Base-by-base conservation (phyloP, 2,888 invertebrate species). In the Agonopterix subpropinquella region DNA sequence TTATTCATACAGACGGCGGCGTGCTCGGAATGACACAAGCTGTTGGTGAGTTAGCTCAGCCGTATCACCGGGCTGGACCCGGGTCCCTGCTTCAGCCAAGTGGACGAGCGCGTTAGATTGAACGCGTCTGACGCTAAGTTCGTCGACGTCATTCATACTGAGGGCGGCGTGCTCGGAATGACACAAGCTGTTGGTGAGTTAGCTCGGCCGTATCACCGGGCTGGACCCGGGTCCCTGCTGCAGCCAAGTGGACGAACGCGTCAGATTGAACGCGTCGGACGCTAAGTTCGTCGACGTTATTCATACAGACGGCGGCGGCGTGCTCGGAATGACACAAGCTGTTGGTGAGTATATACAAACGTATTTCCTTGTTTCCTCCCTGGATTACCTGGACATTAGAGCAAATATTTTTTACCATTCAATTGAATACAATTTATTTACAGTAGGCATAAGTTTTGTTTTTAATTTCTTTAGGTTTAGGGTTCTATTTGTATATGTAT, bases 181-280 rank as follows among this genome's bases (percentile, higher is more conserved):
- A 18, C 18, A 2, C 18, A 18, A 18, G 18, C 18, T 18, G 4
- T 18, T 18, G 18, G 18, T 18, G 4, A 18, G 18, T 18, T 18
- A 15, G 8, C 18, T 67, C 1, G 50, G 56, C 1, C 51, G 53
- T 9, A 15, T 65, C 11, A 56, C 53, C 0, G 60, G 53, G 0
- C 47, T 67, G 1, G 68, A 68, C 13, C 61, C 66, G n/a, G 65
- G 67, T 0, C 65, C 63, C 0, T 68, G 67, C 48, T 65, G 62
- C 43, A 53, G 64, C 8, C 47, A 59, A 11, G 47, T 56, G 0
- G 61, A 56, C 0, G 56, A 60, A 1, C 52, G 59, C 1, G 47
- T 56, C 3, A 59, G 67, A 49, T 37, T 67, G 1, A 62, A 61
- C 36, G 37, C 48, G 2, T 53, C 58, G 0, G 67, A 68, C 11